phyloP scores from a whole-genome alignment of 2,797 vertebrate genomes.

The Apogon hyalosoma region DNA sequence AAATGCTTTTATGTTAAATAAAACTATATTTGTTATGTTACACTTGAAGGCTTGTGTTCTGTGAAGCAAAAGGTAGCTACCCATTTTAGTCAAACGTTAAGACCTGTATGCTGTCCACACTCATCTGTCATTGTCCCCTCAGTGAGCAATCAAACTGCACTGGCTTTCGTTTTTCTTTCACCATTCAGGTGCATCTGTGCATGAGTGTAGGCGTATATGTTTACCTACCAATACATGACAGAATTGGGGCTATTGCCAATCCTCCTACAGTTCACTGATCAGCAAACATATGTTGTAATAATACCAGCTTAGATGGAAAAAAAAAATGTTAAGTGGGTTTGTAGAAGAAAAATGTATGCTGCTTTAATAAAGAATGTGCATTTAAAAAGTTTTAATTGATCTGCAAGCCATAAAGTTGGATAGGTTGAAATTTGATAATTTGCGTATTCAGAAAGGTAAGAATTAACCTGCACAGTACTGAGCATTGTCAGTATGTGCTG shows the following conservation, averaged over 20 bases:
- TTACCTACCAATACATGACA: conserved; percentile 23
- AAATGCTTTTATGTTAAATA: conserved; percentile 30
- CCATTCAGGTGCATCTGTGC: conserved; percentile 40
- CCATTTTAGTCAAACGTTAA: conserved; percentile 9
- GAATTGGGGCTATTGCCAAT: conserved; percentile 14
- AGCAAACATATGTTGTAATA: conserved; percentile 20
- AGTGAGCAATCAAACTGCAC: conserved; percentile 42
- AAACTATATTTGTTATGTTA: conserved; percentile 25
- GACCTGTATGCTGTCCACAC: conserved; percentile 45
- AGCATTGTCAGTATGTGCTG: background rate
- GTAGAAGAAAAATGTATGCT: background rate
- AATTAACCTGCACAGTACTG: background rate
- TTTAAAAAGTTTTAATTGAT: background rate
- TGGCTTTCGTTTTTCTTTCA: conserved; percentile 20
- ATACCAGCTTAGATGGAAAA: conserved; percentile 9
- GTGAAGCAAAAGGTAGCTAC: conserved; percentile 33
- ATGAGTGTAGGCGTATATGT: conserved; percentile 35
- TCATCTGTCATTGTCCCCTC: conserved; percentile 45
- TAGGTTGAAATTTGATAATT: background rate
- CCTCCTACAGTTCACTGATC: conserved; percentile 23
- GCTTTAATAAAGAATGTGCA: background rate
- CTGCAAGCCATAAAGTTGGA: no score
- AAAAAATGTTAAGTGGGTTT: background rate
- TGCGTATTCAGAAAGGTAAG: background rate
- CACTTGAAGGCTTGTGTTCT: conserved; percentile 21